Conservation (phyloP, 2,888 invertebrate genomes). For the Exocentrus adspersus region DNA sequence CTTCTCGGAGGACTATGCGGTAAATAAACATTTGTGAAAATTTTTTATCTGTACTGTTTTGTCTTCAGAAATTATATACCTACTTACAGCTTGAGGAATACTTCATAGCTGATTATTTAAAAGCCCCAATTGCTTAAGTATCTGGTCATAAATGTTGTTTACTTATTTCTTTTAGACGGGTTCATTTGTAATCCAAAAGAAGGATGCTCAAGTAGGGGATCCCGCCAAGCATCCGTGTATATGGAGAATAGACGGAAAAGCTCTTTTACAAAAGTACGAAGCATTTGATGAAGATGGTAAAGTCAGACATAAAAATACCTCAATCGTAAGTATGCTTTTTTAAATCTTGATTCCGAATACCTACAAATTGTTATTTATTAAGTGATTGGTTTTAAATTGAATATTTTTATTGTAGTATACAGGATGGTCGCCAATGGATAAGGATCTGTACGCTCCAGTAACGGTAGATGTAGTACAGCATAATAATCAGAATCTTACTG, state of each 20-base stretch:
- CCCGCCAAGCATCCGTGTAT: conserved; percentile 59
- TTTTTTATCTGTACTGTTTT: too few relatives aligned
- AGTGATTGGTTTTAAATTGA: not conserved
- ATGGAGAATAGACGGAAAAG: conserved; percentile 64
- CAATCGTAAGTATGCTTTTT: conserved; percentile 56
- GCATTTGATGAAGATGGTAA: conserved; percentile 59
- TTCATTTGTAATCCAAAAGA: conserved; percentile 60
- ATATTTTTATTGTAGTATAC: conserved; percentile 58
- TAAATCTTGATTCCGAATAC: conserved; percentile 1
- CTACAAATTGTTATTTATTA: too few relatives aligned
- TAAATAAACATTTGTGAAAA: too few relatives aligned
- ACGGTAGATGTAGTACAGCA: conserved; percentile 58
- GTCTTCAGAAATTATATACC: too few relatives aligned
- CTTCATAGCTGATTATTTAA: too few relatives aligned
- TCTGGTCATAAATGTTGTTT: not conserved
- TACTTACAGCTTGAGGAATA: too few relatives aligned
- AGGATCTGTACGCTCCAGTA: conserved; percentile 60
- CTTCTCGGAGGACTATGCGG: conserved; percentile 49
- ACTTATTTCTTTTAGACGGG: conserved; percentile 55
- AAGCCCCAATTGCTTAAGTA: too few relatives aligned
- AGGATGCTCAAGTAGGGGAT: conserved; percentile 60
- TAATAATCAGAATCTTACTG: conserved; percentile 56
- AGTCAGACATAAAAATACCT: conserved; percentile 60
- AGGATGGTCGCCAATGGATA: conserved; percentile 62
- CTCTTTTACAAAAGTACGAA: conserved; percentile 64